phyloP scores from a whole-genome alignment of 2,113 vertebrate species.

The Rallus limicola region DNA sequence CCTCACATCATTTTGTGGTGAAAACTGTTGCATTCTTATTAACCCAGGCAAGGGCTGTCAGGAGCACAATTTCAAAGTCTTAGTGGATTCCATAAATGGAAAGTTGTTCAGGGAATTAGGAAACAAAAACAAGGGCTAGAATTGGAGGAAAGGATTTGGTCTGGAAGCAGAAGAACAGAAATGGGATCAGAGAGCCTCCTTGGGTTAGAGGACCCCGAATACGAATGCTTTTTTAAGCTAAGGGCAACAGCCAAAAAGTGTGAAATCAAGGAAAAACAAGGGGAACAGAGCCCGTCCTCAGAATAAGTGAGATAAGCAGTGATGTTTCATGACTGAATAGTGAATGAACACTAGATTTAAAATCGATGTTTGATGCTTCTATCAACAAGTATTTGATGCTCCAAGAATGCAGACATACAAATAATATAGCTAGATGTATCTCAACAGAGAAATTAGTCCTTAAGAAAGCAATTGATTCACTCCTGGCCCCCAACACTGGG shows the following conservation, averaged over 20 bases:
- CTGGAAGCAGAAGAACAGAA: background rate
- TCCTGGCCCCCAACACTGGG: background rate
- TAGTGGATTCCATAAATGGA: background rate
- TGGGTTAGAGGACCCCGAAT: background rate
- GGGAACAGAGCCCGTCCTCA: background rate
- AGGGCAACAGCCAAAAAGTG: background rate
- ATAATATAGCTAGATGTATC: background rate
- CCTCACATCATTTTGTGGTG: background rate
- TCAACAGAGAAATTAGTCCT: background rate
- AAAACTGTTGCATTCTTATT: background rate
- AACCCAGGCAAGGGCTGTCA: background rate
- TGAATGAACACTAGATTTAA: background rate
- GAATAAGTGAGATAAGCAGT: background rate
- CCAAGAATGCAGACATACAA: background rate
- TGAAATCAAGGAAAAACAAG: background rate
- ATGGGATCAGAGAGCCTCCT: accelerated
- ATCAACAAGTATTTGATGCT: background rate
- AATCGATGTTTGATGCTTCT: background rate
- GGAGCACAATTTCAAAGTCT: background rate
- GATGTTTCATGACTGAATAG: background rate
- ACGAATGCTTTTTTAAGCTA: background rate
- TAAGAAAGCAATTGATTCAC: background rate
- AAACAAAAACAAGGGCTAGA: background rate
- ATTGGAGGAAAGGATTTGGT: background rate
- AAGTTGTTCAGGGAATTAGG: background rate